phyloP scores from a whole-genome alignment of 2,888 invertebrate genomes.

The Zele albiditarsus region DNA sequence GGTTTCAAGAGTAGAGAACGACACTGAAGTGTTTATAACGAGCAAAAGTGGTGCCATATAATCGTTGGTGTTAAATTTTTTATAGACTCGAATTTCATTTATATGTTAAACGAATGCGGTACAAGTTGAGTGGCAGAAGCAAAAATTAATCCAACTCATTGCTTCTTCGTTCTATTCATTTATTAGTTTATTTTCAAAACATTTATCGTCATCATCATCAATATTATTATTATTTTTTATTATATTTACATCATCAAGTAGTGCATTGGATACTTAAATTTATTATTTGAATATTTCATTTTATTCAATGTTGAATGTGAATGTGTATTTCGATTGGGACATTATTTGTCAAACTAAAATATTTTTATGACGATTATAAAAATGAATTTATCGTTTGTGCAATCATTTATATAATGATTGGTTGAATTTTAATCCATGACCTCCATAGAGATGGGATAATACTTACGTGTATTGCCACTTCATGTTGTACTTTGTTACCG shows the following conservation, averaged over 20 bases:
- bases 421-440: conserved; percentile 26
- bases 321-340: too few relatives aligned
- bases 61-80: conserved; percentile 67
- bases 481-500: conserved; percentile 40
- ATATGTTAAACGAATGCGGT: conserved; percentile 66
- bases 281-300: conserved; percentile 11
- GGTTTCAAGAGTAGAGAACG: conserved; percentile 30
- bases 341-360: conserved; percentile 6
- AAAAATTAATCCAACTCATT: neutral
- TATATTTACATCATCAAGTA: neutral
- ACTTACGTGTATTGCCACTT: conserved; percentile 17
- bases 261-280: neutral
- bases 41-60: conserved; percentile 54
- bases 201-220: neutral
- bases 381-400: neutral
- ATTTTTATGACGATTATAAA: conserved; percentile 22
- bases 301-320: neutral
- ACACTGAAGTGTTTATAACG: neutral
- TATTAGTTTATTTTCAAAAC: neutral
- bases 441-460: conserved; percentile 1
- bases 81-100: conserved; percentile 68
- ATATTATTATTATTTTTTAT: conserved; percentile 5
- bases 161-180: conserved; percentile 6
- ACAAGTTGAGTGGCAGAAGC: conserved; percentile 54
- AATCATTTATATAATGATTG: conserved; percentile 21